These are phyloP conservation scores for Oceanites oceanicus DNA, from an alignment of 2,113 vertebrate species.

Conservation along the genomic window DNA sequence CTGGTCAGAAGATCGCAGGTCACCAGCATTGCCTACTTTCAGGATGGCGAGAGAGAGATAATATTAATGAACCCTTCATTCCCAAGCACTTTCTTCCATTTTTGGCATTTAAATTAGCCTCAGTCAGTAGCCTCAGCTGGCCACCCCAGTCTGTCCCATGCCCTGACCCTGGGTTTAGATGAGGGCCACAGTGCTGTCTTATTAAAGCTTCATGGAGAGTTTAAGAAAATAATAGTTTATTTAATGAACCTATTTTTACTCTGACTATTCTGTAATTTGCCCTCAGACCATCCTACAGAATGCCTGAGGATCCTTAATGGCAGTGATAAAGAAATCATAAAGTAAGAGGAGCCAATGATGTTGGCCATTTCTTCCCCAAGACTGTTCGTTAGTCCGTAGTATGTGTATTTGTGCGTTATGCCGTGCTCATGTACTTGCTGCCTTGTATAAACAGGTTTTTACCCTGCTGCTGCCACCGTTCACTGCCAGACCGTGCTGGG, in stretches of 20 bases:
- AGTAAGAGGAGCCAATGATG: not conserved
- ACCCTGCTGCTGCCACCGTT: not conserved
- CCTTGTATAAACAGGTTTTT: not conserved
- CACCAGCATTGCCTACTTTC: not conserved
- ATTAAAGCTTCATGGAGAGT: not conserved
- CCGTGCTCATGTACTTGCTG: not conserved
- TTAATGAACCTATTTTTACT: not conserved
- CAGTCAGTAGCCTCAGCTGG: not conserved
- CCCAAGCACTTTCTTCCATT: not conserved
- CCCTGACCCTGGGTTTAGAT: not conserved
- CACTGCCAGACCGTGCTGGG: not conserved
- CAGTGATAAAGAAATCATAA: not conserved
- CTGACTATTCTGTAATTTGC: not conserved
- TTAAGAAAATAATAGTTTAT: not conserved
- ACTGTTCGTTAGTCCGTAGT: not conserved
- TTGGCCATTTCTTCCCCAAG: not conserved
- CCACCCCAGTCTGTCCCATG: not conserved
- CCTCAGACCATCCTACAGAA: not conserved
- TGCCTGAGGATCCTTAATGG: not conserved
- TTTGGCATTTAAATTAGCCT: not conserved
- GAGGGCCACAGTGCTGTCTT: not conserved
- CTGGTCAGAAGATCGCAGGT: not conserved
- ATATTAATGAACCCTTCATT: not conserved
- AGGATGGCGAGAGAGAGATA: accelerated
- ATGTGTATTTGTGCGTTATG: not conserved